Evolutionary conservation across 53 echinoderm and acorn worm species (phyloP).

Genomic region (Crossaster papposus): DNA sequence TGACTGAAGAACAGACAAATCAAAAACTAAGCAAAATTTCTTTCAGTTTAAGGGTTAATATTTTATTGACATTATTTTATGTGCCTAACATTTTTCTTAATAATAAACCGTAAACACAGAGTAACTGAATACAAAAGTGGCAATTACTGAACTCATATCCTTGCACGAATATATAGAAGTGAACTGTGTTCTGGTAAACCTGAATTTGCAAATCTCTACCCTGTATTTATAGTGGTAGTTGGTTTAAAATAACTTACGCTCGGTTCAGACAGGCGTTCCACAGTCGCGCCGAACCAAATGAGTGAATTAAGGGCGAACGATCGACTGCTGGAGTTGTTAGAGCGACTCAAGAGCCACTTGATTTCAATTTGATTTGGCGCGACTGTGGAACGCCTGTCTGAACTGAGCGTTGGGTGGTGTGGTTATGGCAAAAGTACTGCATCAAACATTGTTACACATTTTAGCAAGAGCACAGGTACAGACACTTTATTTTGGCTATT

Average conservation of each 20-base stretch:
- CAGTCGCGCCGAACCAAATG: too few species aligned
- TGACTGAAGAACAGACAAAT: neutral
- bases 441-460: neutral
- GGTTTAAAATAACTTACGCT: neutral
- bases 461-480: too few species aligned
- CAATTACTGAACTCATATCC: neutral
- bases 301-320: too few species aligned
- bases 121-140: constrained; percentile 25
- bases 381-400: too few species aligned
- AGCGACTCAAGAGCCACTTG: too few species aligned
- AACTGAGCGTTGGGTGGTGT: neutral
- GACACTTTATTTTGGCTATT: neutral
- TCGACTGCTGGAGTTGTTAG: too few species aligned
- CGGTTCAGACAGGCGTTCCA: too few species aligned
- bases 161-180: neutral
- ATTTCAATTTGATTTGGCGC: too few species aligned
- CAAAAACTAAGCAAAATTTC: neutral
- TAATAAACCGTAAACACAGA: neutral
- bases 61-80: constrained; percentile 32
- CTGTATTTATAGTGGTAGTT: constrained; percentile 4
- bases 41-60: constrained; percentile 4
- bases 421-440: neutral
- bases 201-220: neutral
- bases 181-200: neutral
- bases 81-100: neutral